Evolutionary conservation across 2,113 vertebrate genomes (phyloP).

Genomic region (Phyllostomus discolor): DNA sequence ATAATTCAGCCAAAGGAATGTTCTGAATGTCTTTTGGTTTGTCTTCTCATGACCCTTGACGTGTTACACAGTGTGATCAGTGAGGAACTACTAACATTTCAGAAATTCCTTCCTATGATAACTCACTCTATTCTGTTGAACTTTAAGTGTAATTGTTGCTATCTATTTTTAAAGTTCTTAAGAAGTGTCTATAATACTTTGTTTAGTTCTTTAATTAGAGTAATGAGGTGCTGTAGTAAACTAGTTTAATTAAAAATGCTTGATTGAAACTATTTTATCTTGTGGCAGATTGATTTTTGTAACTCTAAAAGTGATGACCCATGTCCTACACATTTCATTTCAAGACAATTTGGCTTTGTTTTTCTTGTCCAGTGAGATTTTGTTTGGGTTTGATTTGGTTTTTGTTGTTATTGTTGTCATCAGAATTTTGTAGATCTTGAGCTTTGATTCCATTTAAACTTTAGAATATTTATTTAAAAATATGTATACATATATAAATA

Average conservation of each 20-base stretch:
- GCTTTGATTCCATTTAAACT: conserved; percentile 22
- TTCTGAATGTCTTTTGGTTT: neutral
- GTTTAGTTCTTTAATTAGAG: conserved; percentile 31
- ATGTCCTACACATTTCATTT: neutral
- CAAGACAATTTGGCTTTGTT: neutral
- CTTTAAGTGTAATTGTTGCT: conserved; percentile 10
- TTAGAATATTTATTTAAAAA: conserved; percentile 18
- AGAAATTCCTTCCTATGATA: neutral
- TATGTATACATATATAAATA: neutral
- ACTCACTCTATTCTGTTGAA: conserved; percentile 4
- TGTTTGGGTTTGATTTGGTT: conserved; percentile 33
- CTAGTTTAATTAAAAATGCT: conserved; percentile 32
- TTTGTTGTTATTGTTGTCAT: conserved; percentile 31
- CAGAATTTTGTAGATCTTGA: conserved; percentile 54
- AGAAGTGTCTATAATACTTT: neutral
- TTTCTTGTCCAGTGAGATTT: neutral
- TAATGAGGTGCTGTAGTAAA: neutral
- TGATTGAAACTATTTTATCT: conserved; percentile 28
- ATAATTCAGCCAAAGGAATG: neutral
- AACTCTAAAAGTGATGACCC: neutral
- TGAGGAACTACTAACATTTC: neutral
- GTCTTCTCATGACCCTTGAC: neutral
- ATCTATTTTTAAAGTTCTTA: conserved; percentile 39
- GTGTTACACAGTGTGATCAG: neutral
- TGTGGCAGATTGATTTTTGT: neutral